A percentile compares a stretch with the other conserved stretches of the same genome.
Conservation (phyloP, 2,797 vertebrate species). For the Eulemur mongoz region DNA sequence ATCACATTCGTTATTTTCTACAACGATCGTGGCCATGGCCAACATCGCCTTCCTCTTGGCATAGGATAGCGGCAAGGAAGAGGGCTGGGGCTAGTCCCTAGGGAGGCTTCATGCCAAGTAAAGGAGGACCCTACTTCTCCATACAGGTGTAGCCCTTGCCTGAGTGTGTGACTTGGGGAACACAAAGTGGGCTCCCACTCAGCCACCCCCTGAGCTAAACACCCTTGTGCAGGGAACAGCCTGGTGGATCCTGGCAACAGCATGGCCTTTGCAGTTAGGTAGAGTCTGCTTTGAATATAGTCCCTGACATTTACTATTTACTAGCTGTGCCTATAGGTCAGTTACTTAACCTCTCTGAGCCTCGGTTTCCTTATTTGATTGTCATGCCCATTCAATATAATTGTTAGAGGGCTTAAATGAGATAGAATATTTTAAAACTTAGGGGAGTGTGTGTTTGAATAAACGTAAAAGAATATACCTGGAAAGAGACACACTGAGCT, state of each 20-base stretch:
- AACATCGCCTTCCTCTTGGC: background rate
- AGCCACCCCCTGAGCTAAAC: background rate
- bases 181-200: background rate
- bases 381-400: background rate
- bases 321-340: background rate
- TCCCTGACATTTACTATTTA: background rate
- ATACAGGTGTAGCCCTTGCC: background rate
- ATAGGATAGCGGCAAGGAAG: background rate
- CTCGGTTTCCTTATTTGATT: background rate
- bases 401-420: background rate
- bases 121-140: background rate
- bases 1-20: background rate
- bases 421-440: background rate
- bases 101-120: background rate
- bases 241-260: background rate
- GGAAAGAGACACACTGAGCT: background rate
- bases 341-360: background rate
- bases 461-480: constrained; percentile 2
- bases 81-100: background rate
- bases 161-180: background rate
- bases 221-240: background rate
- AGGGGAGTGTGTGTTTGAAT: background rate
- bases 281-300: background rate
- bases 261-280: background rate
- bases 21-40: background rate